phyloP scores from a whole-genome alignment of 2,113 vertebrate genomes.

The Pholis gunnellus region DNA sequence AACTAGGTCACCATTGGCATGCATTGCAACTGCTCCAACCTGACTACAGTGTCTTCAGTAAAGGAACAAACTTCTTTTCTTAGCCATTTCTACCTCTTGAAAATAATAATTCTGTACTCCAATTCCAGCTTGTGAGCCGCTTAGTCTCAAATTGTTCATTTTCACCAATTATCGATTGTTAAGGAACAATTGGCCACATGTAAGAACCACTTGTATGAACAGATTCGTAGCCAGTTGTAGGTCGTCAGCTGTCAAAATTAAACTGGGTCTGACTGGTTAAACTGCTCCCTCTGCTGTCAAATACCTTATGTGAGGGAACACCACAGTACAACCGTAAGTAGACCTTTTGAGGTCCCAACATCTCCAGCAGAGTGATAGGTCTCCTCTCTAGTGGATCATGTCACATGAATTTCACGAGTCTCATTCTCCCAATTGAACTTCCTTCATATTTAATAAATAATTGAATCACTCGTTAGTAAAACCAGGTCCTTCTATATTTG shows the following conservation, averaged over 20 bases:
- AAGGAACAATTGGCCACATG: not conserved
- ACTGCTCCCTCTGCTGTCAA: too few species aligned
- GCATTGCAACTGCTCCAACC: not conserved
- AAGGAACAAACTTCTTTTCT: not conserved
- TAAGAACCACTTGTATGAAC: not conserved
- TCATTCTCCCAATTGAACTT: too few species aligned
- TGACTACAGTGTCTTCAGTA: not conserved
- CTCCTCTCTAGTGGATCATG: too few species aligned
- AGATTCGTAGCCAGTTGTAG: too few species aligned
- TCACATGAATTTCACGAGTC: too few species aligned
- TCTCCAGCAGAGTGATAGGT: too few species aligned
- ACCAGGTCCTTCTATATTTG: not conserved
- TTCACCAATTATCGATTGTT: not conserved
- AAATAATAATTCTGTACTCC: not conserved
- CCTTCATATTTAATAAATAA: too few species aligned
- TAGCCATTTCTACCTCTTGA: not conserved
- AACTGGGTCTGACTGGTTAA: too few species aligned
- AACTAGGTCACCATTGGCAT: constrained; percentile 4
- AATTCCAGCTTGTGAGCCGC: not conserved
- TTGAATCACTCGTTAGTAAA: not conserved
- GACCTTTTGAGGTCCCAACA: too few species aligned
- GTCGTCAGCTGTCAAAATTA: too few species aligned
- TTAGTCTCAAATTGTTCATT: not conserved
- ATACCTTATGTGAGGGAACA: too few species aligned
- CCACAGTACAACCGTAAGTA: too few species aligned